Conservation (phyloP, 2,797 vertebrate genomes). For the Podarcis siculus region DNA sequence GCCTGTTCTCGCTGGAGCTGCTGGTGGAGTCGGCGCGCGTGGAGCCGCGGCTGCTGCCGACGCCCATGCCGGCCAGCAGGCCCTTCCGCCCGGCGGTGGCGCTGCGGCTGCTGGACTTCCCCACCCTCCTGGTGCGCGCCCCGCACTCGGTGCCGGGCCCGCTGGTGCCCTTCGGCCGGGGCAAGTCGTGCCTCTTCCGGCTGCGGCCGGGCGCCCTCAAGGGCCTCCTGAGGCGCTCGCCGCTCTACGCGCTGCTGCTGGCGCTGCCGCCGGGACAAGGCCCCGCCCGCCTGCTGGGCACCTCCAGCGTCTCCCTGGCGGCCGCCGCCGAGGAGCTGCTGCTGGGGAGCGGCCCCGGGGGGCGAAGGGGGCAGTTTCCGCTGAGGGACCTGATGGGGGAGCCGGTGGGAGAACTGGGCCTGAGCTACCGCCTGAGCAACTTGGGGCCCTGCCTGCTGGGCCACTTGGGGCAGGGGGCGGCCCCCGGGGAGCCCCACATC, state of each 20-base stretch:
- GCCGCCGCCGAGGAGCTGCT: constrained; percentile 35
- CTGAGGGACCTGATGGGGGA: constrained; percentile 77
- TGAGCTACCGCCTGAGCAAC: constrained; percentile 83
- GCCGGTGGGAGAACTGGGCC: constrained; percentile 77
- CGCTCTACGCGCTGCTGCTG: constrained; percentile 82
- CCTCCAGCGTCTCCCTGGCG: constrained; percentile 77
- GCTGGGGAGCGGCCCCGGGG: constrained; percentile 12
- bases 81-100: constrained; percentile 75
- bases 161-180: constrained; percentile 80
- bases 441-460: constrained; percentile 75
- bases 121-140: constrained; percentile 79
- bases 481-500: background rate
- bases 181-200: constrained; percentile 90
- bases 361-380: constrained; percentile 59
- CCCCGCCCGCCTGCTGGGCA: constrained; percentile 79
- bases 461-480: constrained; percentile 41
- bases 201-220: constrained; percentile 76
- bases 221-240: constrained; percentile 72
- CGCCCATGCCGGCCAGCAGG: background rate
- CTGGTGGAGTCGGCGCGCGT: constrained; percentile 81
- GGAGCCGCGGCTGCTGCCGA: constrained; percentile 46
- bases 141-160: background rate
- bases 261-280: constrained; percentile 75
- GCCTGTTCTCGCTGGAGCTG: constrained; percentile 84
- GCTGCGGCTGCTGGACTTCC: constrained; percentile 86